Percentiles rank a stretch among this genome's conserved stretches.
Conservation (phyloP, 2,113 vertebrate species). For the Diphyllodes magnificus region DNA sequence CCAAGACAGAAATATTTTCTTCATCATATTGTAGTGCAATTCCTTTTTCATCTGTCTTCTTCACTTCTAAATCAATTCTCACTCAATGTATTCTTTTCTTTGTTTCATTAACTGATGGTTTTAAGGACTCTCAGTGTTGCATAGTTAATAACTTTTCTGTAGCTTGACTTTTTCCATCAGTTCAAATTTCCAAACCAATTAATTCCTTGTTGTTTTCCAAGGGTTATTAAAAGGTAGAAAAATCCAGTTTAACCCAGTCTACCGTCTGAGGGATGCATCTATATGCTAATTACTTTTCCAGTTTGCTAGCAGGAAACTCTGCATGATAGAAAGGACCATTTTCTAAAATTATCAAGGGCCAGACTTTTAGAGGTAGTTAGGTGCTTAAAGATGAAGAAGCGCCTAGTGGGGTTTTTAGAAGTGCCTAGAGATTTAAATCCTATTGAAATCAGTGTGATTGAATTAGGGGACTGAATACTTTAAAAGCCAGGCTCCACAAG, state of each 20-base stretch:
- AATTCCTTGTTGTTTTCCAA: conserved; percentile 62
- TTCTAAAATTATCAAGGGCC: conserved; percentile 40
- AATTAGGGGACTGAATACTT: conserved; percentile 26
- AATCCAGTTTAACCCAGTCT: conserved; percentile 63
- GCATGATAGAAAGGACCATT: conserved; percentile 49
- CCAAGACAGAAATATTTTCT: conserved; percentile 11
- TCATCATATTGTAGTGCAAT: not conserved
- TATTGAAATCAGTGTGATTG: conserved; percentile 27
- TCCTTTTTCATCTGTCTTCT: conserved; percentile 38
- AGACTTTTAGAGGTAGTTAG: conserved; percentile 19
- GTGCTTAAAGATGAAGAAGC: conserved; percentile 16
- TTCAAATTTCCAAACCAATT: conserved; percentile 60
- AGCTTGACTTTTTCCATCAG: conserved; percentile 59
- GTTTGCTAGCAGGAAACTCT: conserved; percentile 55
- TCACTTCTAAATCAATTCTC: conserved; percentile 51
- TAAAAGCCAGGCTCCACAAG: not conserved
- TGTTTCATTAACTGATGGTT: conserved; percentile 58
- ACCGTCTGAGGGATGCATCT: conserved; percentile 56
- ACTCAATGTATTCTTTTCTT: conserved; percentile 37
- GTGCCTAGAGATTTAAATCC: not conserved
- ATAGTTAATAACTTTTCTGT: conserved; percentile 63
- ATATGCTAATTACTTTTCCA: conserved; percentile 65
- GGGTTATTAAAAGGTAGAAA: conserved; percentile 59
- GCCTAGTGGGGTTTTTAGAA: not conserved
- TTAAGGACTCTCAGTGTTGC: conserved; percentile 45